These are phyloP conservation scores for Antrozous pallidus DNA, from an alignment of 2,797 vertebrate genomes.

Conservation along the genomic window DNA sequence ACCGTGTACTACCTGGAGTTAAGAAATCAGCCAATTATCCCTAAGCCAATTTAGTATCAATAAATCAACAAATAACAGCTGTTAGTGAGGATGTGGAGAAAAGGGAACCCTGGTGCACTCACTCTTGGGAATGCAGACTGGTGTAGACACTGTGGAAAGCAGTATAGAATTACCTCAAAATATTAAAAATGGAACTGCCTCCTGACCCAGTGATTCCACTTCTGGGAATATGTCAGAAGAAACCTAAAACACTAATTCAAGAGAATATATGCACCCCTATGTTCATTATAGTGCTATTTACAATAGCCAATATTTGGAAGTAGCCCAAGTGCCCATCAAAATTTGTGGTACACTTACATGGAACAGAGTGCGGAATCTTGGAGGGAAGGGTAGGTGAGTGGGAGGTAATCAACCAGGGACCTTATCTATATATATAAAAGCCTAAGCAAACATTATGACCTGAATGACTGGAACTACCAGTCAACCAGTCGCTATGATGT, in stretches of 20 bases:
- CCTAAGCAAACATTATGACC: no score
- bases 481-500: no score
- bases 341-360: background rate
- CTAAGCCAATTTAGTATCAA: no score
- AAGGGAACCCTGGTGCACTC: background rate
- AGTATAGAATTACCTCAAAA: background rate
- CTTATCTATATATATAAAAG: no score
- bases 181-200: background rate
- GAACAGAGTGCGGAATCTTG: no score
- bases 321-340: background rate
- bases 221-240: background rate
- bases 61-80: background rate
- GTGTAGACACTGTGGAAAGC: background rate
- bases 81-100: background rate
- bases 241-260: background rate
- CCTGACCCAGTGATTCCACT: background rate
- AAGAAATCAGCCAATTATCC: conserved; percentile 51
- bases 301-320: background rate
- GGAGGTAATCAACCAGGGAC: no score
- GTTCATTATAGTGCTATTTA: background rate
- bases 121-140: background rate
- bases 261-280: background rate
- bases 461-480: no score
- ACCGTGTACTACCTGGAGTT: conserved; percentile 5
- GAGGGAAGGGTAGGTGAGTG: no score